phyloP scores from a whole-genome alignment of 2,113 vertebrate species.

The Potamarius usumacintae region DNA sequence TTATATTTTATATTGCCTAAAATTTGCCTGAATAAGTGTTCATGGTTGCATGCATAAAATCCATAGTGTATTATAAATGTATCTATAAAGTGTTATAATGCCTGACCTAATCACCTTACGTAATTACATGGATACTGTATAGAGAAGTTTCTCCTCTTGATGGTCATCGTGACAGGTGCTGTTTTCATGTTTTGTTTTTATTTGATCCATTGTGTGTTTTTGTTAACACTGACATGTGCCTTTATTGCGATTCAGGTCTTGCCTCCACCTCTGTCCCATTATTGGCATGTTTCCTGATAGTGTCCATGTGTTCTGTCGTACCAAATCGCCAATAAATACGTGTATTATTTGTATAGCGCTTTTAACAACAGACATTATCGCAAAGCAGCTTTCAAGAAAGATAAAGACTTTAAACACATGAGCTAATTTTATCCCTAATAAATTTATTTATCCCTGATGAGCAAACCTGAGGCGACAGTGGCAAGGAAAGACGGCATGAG shows the following conservation, averaged over 20 bases:
- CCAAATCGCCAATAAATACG: too few species aligned
- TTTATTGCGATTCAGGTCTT: conserved; percentile 1
- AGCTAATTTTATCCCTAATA: too few species aligned
- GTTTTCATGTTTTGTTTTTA: background rate
- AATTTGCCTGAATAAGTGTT: background rate
- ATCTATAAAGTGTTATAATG: background rate
- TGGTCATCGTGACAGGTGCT: background rate
- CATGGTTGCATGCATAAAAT: too few species aligned
- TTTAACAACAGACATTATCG: too few species aligned
- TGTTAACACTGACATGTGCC: background rate
- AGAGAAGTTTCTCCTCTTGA: background rate
- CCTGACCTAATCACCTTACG: background rate
- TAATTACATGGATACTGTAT: background rate
- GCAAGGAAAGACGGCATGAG: too few species aligned
- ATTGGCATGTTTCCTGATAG: background rate
- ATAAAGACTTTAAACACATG: too few species aligned
- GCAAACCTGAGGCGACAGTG: too few species aligned
- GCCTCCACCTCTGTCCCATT: background rate
- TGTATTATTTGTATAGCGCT: too few species aligned
- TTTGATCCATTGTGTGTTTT: background rate
- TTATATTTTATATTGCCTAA: background rate
- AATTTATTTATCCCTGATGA: too few species aligned
- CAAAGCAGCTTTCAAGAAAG: too few species aligned
- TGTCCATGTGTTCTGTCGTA: background rate
- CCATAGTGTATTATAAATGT: background rate